A percentile compares a stretch with the other conserved stretches of the same genome.
phyloP scores from a whole-genome alignment of 2,113 vertebrate species.

The Tautogolabrus adspersus region DNA sequence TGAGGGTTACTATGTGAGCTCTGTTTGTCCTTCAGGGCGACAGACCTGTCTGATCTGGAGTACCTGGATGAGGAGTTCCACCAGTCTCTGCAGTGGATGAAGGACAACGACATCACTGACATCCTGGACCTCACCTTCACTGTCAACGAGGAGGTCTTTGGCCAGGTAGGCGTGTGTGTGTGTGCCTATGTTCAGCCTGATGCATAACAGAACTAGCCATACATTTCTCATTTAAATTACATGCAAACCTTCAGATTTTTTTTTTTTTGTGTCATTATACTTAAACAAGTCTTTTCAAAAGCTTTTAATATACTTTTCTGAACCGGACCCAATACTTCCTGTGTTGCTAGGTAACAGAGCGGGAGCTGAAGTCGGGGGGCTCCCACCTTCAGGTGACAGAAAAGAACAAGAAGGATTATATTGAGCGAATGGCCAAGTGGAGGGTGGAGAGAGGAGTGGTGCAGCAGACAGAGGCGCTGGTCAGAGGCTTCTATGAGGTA shows the following conservation, averaged over 20 bases:
- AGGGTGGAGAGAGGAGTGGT: conserved; percentile 93
- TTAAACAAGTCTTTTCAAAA: neutral
- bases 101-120: conserved; percentile 98
- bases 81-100: conserved; percentile 99
- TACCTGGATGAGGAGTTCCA: conserved; percentile 99
- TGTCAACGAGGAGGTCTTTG: conserved; percentile 98
- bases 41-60: conserved; percentile 96
- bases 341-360: conserved; percentile 90
- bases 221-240: too few species aligned
- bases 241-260: too few species aligned
- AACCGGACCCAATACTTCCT: conserved; percentile 9
- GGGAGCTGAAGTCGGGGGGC: conserved; percentile 96
- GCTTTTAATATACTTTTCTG: neutral
- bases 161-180: conserved; percentile 85
- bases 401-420: conserved; percentile 99
- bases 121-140: conserved; percentile 98
- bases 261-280: too few species aligned
- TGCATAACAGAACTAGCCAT: too few species aligned
- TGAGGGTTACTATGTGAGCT: neutral
- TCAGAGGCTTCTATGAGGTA: conserved; percentile 98
- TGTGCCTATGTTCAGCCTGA: neutral
- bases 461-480: conserved; percentile 95
- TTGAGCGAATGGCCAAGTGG: conserved; percentile 98
- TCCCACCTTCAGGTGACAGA: conserved; percentile 96
- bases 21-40: conserved; percentile 82